Conservation (phyloP, 1,140 invertebrate species). For the Helicoverpa armigera region DNA sequence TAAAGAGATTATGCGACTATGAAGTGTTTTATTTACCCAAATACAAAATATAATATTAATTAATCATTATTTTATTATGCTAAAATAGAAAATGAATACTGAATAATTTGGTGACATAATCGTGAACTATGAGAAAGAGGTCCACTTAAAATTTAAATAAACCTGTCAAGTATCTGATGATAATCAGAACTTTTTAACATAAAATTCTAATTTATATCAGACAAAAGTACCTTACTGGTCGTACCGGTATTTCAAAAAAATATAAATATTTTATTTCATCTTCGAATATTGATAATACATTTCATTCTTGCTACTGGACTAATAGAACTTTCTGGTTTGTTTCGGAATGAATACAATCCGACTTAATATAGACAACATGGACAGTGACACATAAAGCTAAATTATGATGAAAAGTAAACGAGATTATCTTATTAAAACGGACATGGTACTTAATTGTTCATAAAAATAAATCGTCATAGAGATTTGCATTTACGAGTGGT, state of each 20-base stretch:
- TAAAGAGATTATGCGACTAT: too few species aligned
- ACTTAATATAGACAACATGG: too few species aligned
- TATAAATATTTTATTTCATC: background rate
- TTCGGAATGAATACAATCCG: too few species aligned
- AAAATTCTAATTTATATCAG: background rate
- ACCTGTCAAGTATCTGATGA: background rate
- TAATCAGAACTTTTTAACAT: background rate
- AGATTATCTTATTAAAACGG: conserved; percentile 37
- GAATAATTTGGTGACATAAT: too few species aligned
- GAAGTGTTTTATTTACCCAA: too few species aligned
- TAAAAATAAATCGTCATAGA: conserved; percentile 46
- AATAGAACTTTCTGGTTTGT: background rate
- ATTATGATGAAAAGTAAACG: conserved; percentile 13
- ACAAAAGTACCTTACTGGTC: background rate
- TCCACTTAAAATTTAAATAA: conserved; percentile 12
- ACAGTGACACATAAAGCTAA: conserved; percentile 4
- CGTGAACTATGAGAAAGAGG: background rate
- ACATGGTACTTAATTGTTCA: conserved; percentile 36
- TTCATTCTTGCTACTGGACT: background rate
- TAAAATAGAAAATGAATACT: too few species aligned
- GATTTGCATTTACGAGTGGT: conserved; percentile 44
- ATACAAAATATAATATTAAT: too few species aligned
- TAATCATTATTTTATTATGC: too few species aligned
- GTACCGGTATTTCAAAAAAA: background rate
- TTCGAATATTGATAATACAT: background rate